Conservation (phyloP, 2,797 vertebrate species). For the Tiaroga cobitis region DNA sequence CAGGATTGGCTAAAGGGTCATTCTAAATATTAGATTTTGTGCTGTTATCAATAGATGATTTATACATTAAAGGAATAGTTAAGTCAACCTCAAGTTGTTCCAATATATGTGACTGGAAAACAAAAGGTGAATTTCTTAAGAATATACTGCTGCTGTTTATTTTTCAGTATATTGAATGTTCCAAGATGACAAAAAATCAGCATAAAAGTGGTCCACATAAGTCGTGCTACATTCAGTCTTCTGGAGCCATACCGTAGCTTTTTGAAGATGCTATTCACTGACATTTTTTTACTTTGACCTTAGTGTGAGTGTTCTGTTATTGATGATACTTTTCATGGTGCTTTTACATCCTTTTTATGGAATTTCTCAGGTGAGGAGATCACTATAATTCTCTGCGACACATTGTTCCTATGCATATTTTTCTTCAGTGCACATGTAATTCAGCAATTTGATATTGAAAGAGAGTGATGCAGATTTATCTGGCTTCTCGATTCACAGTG, state of each 20-base stretch:
- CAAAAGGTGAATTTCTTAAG: neutral
- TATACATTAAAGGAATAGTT: constrained; percentile 66
- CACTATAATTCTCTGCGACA: neutral
- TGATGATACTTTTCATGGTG: neutral
- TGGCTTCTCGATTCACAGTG: constrained; percentile 70
- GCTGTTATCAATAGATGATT: constrained; percentile 79
- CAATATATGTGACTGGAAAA: neutral
- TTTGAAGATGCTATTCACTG: too few relatives aligned
- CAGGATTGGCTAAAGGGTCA: constrained; percentile 75
- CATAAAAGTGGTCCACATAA: neutral
- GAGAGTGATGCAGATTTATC: constrained; percentile 52
- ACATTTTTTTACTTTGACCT: neutral
- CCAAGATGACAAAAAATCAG: neutral
- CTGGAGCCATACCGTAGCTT: neutral
- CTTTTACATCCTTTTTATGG: neutral
- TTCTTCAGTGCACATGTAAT: neutral
- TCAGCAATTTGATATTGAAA: constrained; percentile 15
- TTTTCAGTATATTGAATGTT: neutral
- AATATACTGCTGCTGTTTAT: neutral
- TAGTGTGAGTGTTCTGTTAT: neutral
- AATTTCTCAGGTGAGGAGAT: neutral
- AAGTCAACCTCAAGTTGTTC: neutral
- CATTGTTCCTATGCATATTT: constrained; percentile 8
- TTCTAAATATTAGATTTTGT: constrained; percentile 77
- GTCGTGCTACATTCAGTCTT: neutral